Evolutionary conservation across 2,888 invertebrate species (phyloP), one percentile per base, ranked within the genome.

Genomic region (Heliconius erato): DNA sequence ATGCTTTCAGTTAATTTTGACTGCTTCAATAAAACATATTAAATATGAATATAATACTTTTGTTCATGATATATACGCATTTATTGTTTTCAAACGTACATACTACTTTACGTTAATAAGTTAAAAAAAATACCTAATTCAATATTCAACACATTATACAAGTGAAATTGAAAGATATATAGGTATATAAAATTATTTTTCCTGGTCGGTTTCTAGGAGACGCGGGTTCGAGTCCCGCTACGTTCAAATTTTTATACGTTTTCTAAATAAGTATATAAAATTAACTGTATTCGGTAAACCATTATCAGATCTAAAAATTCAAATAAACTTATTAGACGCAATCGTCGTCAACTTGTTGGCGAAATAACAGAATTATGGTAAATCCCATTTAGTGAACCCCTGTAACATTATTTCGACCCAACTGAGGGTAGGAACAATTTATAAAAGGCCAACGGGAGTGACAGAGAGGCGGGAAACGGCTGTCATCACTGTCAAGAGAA

Each of bases 401-500:
- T 87, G 88, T 91, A 93, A 93, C 91, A 91, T 91, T 92, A 92
- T 94, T 93, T 92, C 89, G 90, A 89, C 86, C 84, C 89, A 91
- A 92, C 92, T 91, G 91, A 91, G 94, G 93, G 93, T 90, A 91
- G 90, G 89, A 88, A 91, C 93, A 94, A 94, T 94, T 95, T 94
- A 93, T 93, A 92, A 94, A 92, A 93, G 92, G 91, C 91, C 90
- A 87, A 91, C 91, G 90, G 92, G 93, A 92, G 91, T 92, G 92
- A 92, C 92, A 90, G 90, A 90, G 90, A 92, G 94, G 94, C 94
- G 94, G 94, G 93, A 92, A 93, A 93, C 91, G 93, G 92, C 94
- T 93, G 94, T 95, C 95, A 94, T 91, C 92, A 90, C 92, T 93
- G 93, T 94, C 94, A 92, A 89, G 89, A 89, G 84, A 88, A 92